Conservation (phyloP, 1,140 invertebrate genomes). For the Drosophila albomicans region DNA sequence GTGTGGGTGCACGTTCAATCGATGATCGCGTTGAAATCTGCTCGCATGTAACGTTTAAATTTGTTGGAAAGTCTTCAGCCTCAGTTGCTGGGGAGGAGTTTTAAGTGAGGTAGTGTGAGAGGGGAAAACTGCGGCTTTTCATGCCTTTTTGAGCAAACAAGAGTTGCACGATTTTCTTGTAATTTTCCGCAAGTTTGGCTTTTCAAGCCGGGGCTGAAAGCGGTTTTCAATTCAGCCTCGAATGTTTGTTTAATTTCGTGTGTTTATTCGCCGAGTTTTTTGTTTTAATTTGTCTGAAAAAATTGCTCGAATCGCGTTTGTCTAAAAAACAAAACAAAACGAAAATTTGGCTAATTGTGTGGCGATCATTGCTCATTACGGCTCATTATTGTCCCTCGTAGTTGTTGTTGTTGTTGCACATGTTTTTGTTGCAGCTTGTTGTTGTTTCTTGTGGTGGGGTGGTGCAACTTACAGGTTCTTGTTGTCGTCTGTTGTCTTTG, state of each 20-base stretch:
- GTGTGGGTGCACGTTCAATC: conserved; percentile 74
- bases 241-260: conserved; percentile 83
- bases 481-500: conserved; percentile 45
- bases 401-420: conserved; percentile 40
- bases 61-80: conserved; percentile 62
- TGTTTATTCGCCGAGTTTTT: conserved; percentile 56
- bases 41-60: conserved; percentile 83
- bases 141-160: conserved; percentile 69
- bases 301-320: conserved; percentile 55
- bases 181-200: conserved; percentile 77
- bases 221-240: neutral
- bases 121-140: conserved; percentile 46
- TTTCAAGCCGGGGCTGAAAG: conserved; percentile 17
- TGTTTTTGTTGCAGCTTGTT: conserved; percentile 29
- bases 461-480: conserved; percentile 72
- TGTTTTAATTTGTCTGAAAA: conserved; percentile 79
- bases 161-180: conserved; percentile 82
- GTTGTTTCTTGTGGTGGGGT: conserved; percentile 34
- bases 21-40: conserved; percentile 81
- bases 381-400: conserved; percentile 68
- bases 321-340: conserved; percentile 21
- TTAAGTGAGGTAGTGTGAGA: neutral
- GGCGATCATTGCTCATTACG: conserved; percentile 81
- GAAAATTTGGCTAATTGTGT: conserved; percentile 80
- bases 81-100: conserved; percentile 6